These are phyloP conservation scores for Melanotaenia boesemani DNA, from an alignment of 2,797 vertebrate genomes.

Conservation along the genomic window DNA sequence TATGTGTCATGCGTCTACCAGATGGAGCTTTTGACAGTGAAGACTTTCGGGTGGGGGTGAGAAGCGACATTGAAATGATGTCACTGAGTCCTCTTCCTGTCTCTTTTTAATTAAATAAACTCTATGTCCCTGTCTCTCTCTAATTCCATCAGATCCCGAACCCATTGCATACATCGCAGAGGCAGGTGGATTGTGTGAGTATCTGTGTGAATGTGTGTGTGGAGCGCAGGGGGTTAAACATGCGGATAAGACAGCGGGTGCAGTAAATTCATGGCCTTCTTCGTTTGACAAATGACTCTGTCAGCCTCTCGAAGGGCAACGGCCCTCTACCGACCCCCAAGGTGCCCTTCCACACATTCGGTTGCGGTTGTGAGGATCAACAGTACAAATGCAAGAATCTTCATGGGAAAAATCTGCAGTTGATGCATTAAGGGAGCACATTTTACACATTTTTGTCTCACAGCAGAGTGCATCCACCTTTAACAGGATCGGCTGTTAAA, in stretches of 20 bases:
- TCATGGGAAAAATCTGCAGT: conserved; percentile 45
- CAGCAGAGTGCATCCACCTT: conserved; percentile 23
- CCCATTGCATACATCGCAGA: conserved; percentile 4
- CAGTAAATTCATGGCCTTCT: conserved; percentile 70
- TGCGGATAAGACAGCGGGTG: conserved; percentile 55
- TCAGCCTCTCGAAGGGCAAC: conserved; percentile 71
- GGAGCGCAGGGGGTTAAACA: conserved; percentile 65
- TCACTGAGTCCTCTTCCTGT: conserved; percentile 74
- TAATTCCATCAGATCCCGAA: conserved; percentile 52
- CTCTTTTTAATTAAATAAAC: conserved; percentile 73
- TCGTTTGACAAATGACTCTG: conserved; percentile 82
- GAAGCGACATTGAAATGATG: conserved; percentile 71
- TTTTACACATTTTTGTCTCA: conserved; percentile 37
- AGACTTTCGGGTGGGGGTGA: conserved; percentile 26
- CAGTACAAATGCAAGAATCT: conserved; percentile 42
- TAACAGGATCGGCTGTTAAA: conserved; percentile 9
- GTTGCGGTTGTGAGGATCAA: conserved; percentile 13
- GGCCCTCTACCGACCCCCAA: conserved; percentile 69
- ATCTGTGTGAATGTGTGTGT: conserved; percentile 33
- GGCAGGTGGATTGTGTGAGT: conserved; percentile 31
- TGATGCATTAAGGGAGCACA: conserved; percentile 23
- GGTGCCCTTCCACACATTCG: conserved; percentile 75
- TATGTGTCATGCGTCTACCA: conserved; percentile 51
- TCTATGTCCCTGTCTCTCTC: conserved; percentile 41
- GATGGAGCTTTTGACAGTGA: conserved; percentile 71